These are phyloP conservation scores for Apis laboriosa DNA, from an alignment of 1,140 invertebrate genomes.

Conservation along the genomic window DNA sequence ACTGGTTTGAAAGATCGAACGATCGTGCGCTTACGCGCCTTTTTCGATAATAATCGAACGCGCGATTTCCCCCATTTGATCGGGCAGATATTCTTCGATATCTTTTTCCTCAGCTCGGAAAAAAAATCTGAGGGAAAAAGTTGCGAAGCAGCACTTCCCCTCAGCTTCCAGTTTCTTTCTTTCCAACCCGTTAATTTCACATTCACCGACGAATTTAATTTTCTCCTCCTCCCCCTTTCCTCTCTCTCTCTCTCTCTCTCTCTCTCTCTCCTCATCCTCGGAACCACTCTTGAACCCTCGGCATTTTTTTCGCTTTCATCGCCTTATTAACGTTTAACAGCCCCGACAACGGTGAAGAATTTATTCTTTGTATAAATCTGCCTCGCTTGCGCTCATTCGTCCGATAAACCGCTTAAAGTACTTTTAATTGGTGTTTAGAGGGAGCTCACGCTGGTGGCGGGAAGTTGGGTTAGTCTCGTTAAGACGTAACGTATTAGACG, in stretches of 20 bases:
- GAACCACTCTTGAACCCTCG: not conserved
- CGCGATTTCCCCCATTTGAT: constrained; percentile 9
- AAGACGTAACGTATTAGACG: not conserved
- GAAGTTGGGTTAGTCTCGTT: not conserved
- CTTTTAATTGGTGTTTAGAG: not conserved
- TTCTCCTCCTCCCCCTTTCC: not conserved
- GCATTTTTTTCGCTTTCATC: not conserved
- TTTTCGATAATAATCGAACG: constrained; percentile 3
- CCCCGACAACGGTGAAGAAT: not conserved
- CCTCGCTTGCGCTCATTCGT: not conserved
- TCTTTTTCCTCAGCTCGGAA: constrained; percentile 7
- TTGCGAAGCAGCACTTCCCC: not conserved
- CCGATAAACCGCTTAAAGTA: not conserved
- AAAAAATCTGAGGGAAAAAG: not conserved
- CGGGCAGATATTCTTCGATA: constrained; percentile 7
- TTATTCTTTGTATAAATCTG: not conserved
- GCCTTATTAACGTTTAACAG: not conserved
- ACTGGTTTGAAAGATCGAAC: constrained; percentile 50
- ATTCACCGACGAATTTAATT: constrained; percentile 3
- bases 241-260: not conserved
- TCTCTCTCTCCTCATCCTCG: not conserved
- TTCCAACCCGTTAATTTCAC: constrained; percentile 14
- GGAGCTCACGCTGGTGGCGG: not conserved
- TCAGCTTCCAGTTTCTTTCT: not conserved
- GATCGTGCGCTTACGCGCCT: constrained; percentile 6